Conservation (phyloP, 2,797 vertebrate species). For the Psittacula echo region DNA sequence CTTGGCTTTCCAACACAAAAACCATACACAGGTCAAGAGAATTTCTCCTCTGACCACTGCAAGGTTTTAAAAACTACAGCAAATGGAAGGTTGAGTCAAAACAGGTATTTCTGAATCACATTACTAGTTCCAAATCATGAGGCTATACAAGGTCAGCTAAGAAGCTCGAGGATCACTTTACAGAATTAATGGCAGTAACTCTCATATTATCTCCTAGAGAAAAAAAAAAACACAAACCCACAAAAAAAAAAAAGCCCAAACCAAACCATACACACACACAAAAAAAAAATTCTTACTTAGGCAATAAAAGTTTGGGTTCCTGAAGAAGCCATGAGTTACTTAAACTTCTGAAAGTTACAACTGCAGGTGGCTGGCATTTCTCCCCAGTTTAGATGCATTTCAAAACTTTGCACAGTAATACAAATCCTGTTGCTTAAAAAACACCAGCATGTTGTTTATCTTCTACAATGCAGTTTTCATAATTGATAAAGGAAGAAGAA, state of each 20-base stretch:
- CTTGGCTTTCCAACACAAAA: background rate
- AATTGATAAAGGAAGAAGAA: background rate
- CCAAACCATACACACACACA: no score
- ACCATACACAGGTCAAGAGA: background rate
- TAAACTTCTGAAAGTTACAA: background rate
- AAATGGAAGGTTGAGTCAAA: background rate
- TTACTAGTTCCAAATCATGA: background rate
- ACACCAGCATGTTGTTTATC: background rate
- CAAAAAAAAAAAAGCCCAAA: no score
- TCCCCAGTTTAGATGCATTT: background rate
- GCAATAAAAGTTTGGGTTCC: background rate
- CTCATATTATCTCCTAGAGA: background rate
- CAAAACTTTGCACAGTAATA: background rate
- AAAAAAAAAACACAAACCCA: no score
- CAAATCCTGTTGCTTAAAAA: background rate
- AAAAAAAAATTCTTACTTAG: background rate
- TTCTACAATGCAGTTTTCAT: accelerated
- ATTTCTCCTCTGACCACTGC: background rate
- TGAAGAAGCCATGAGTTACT: background rate
- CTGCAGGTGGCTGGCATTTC: background rate
- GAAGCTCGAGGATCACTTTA: background rate
- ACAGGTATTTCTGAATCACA: background rate
- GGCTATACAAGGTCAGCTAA: background rate
- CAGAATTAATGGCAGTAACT: background rate
- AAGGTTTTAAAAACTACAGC: background rate